Conservation (phyloP, 2,113 vertebrate genomes). For the Ploceus nigricollis region DNA sequence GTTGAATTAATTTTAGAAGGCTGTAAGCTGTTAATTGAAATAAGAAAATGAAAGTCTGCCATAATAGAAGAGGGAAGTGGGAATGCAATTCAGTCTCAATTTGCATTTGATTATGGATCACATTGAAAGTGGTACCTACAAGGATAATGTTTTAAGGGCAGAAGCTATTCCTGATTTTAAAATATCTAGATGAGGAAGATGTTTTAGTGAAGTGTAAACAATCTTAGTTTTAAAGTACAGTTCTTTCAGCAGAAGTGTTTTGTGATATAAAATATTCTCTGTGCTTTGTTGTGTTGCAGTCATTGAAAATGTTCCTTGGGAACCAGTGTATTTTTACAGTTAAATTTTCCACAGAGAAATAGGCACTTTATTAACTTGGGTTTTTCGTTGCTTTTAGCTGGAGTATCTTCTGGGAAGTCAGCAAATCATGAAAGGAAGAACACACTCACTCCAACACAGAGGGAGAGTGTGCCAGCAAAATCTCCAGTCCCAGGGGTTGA, state of each 20-base stretch:
- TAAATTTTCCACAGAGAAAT: not conserved
- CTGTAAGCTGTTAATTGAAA: not conserved
- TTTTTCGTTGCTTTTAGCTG: constrained; percentile 68
- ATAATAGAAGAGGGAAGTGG: not conserved
- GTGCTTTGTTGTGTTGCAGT: not conserved
- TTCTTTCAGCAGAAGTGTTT: not conserved
- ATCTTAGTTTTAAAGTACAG: not conserved
- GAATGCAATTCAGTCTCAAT: not conserved
- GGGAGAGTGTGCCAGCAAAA: constrained; percentile 89
- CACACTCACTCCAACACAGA: constrained; percentile 89
- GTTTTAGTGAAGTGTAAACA: not conserved
- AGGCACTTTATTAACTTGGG: not conserved
- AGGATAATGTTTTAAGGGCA: not conserved
- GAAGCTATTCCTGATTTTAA: not conserved
- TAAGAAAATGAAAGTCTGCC: not conserved
- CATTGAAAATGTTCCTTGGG: not conserved
- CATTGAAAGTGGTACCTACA: not conserved
- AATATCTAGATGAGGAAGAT: not conserved
- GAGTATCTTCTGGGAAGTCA: constrained; percentile 83
- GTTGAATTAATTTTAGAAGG: not conserved
- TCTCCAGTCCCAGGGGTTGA: constrained; percentile 90
- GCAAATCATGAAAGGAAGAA: constrained; percentile 90
- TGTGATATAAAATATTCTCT: not conserved
- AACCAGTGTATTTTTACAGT: not conserved
- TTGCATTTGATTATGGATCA: not conserved